Percentiles rank a stretch among this genome's conserved stretches.
Evolutionary conservation across 1,140 invertebrate genomes (phyloP).

Genomic region (Hormaphis cornu): DNA sequence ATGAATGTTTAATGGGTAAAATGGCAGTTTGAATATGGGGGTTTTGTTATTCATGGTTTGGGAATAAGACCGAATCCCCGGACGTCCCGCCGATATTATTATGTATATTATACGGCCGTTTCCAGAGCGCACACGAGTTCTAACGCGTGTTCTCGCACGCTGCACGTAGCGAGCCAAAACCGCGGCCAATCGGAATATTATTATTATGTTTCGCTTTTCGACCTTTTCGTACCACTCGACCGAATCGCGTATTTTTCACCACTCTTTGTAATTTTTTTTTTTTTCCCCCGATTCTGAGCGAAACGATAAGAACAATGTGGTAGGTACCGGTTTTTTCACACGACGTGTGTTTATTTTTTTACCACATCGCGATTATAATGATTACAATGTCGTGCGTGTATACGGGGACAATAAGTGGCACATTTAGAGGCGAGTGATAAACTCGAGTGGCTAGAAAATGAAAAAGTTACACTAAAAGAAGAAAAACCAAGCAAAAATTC

Average conservation of each 20-base stretch:
- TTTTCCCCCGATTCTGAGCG: background rate
- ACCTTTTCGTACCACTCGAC: background rate
- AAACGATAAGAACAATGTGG: too few species aligned
- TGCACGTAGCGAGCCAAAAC: background rate
- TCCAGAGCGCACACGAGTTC: background rate
- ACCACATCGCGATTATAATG: too few species aligned
- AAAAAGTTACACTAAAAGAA: too few species aligned
- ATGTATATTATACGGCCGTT: background rate
- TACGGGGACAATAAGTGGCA: too few species aligned
- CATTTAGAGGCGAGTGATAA: too few species aligned
- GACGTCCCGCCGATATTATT: background rate
- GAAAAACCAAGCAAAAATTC: too few species aligned
- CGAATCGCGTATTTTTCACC: background rate
- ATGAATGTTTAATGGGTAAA: slow-evolving; percentile 32
- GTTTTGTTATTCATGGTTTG: slow-evolving; percentile 32
- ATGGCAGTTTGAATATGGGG: slow-evolving; percentile 32
- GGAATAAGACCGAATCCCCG: slow-evolving; percentile 29
- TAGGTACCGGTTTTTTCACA: too few species aligned
- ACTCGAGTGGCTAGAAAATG: too few species aligned
- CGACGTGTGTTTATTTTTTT: too few species aligned
- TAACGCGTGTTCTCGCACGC: too few species aligned
- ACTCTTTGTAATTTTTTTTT: too few species aligned
- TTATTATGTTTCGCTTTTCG: slow-evolving; percentile 20
- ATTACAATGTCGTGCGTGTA: too few species aligned
- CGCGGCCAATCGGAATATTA: slow-evolving; percentile 29